Percentiles rank a stretch among this genome's conserved stretches.
Evolutionary conservation across 2,888 invertebrate genomes (phyloP).

Genomic region (Cataglyphis rosenhaueri): DNA sequence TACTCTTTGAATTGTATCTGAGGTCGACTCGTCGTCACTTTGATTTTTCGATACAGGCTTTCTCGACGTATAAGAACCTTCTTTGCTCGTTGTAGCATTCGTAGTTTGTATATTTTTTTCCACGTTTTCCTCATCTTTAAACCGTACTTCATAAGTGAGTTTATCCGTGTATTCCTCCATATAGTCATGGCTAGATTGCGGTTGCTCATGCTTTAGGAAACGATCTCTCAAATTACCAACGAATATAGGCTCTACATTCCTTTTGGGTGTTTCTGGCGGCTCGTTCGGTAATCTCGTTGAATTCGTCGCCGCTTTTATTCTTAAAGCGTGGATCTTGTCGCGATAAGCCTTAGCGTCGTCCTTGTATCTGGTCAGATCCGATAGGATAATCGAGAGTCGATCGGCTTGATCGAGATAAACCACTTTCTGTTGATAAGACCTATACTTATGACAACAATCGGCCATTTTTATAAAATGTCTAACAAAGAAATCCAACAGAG

Average conservation of each 20-base stretch:
- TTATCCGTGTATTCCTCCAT: not conserved
- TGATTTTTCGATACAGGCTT: not conserved
- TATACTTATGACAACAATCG: slow-evolving; percentile 88
- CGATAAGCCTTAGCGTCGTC: slow-evolving; percentile 87
- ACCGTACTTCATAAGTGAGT: slow-evolving; percentile 28
- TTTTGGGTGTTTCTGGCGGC: slow-evolving; percentile 78
- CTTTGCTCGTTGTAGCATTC: not conserved
- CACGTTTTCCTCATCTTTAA: not conserved
- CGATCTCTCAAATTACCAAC: slow-evolving; percentile 73
- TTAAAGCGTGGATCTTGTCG: slow-evolving; percentile 86
- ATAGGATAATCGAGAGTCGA: slow-evolving; percentile 88
- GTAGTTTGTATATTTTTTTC: not conserved
- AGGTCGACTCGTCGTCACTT: not conserved
- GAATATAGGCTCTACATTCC: slow-evolving; percentile 78
- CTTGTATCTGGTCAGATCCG: slow-evolving; percentile 87
- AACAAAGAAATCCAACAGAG: slow-evolving; percentile 90
- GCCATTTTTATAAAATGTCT: slow-evolving; percentile 91
- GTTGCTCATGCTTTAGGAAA: slow-evolving; percentile 48
- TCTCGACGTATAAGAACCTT: not conserved
- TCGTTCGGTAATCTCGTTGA: slow-evolving; percentile 42
- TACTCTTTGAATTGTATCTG: not conserved
- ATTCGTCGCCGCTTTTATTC: slow-evolving; percentile 38
- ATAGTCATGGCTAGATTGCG: slow-evolving; percentile 25
- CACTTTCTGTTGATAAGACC: slow-evolving; percentile 88
- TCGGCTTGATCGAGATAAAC: slow-evolving; percentile 91